Conservation (phyloP, 1,140 invertebrate species). For the Brachionus koreanus region DNA sequence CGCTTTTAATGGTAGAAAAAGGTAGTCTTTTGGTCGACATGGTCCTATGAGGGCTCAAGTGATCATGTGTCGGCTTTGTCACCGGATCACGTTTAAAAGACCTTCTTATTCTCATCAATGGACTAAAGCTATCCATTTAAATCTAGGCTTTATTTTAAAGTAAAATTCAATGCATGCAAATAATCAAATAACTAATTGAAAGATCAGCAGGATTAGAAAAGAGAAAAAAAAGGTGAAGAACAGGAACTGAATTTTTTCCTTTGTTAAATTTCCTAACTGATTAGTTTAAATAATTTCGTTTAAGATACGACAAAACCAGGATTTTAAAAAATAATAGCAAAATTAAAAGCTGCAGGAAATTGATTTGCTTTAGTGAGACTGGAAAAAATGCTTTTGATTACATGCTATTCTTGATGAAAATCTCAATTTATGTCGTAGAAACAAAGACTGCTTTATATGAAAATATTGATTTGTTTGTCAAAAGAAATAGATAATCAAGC, state of each 20-base stretch:
- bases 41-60: not conserved
- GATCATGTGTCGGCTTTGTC: not conserved
- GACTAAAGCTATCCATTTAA: not conserved
- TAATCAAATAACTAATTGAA: not conserved
- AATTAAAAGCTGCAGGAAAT: not conserved
- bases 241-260: not conserved
- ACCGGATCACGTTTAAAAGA: not conserved
- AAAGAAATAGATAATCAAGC: not conserved
- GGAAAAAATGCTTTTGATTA: not conserved
- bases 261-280: not conserved
- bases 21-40: conserved; percentile 9
- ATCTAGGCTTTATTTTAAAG: not conserved
- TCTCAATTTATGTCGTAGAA: not conserved
- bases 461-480: not conserved
- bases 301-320: not conserved
- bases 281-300: not conserved
- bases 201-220: not conserved
- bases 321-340: not conserved
- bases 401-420: not conserved
- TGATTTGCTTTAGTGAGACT: not conserved
- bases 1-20: conserved; percentile 33
- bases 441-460: not conserved
- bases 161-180: not conserved
- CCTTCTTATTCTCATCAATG: not conserved
- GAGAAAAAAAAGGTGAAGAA: not conserved